Evolutionary conservation across 2,888 invertebrate genomes (phyloP).

Genomic region (Volucella bombylans): DNA sequence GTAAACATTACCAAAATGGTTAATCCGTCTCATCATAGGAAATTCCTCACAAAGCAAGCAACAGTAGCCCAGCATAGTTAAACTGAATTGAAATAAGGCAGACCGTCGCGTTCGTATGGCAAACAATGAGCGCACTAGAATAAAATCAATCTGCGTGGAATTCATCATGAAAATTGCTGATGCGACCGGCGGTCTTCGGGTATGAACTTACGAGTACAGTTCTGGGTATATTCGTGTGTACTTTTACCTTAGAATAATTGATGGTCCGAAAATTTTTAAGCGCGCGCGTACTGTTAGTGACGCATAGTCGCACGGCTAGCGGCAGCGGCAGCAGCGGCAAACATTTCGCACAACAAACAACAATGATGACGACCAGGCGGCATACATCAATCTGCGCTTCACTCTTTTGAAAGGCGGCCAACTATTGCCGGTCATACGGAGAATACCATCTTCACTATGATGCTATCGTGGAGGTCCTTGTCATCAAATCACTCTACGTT

Average conservation of each 20-base stretch:
- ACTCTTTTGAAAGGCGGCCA: slow-evolving; percentile 38
- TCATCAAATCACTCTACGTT: slow-evolving; percentile 75
- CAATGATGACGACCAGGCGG: slow-evolving; percentile 68
- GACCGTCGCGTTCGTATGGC: slow-evolving; percentile 7
- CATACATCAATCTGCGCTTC: slow-evolving; percentile 65
- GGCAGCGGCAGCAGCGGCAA: slow-evolving; percentile 54
- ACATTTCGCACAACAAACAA: slow-evolving; percentile 66
- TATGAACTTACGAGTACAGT: not conserved
- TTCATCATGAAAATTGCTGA: slow-evolving; percentile 58
- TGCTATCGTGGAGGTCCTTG: slow-evolving; percentile 75
- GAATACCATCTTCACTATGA: slow-evolving; percentile 64
- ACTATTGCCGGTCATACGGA: slow-evolving; percentile 33
- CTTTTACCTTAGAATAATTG: slow-evolving; percentile 62
- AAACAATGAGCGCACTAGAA: slow-evolving; percentile 47
- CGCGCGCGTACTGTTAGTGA: slow-evolving; percentile 63
- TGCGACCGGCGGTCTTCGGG: slow-evolving; percentile 12
- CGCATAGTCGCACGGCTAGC: slow-evolving; percentile 55
- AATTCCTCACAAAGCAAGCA: slow-evolving; percentile 30
- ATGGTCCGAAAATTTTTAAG: slow-evolving; percentile 65
- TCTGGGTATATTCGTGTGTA: slow-evolving; percentile 14
- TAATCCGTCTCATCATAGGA: slow-evolving; percentile 73
- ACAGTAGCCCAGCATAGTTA: slow-evolving; percentile 49
- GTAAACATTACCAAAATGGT: slow-evolving; percentile 76
- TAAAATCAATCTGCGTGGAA: slow-evolving; percentile 58
- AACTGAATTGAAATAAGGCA: slow-evolving; percentile 36